A percentile compares a stretch with the other conserved stretches of the same genome.
These are phyloP conservation scores for Sciurus vulgaris DNA, from an alignment of 2,797 vertebrate genomes.

Conservation along the genomic window DNA sequence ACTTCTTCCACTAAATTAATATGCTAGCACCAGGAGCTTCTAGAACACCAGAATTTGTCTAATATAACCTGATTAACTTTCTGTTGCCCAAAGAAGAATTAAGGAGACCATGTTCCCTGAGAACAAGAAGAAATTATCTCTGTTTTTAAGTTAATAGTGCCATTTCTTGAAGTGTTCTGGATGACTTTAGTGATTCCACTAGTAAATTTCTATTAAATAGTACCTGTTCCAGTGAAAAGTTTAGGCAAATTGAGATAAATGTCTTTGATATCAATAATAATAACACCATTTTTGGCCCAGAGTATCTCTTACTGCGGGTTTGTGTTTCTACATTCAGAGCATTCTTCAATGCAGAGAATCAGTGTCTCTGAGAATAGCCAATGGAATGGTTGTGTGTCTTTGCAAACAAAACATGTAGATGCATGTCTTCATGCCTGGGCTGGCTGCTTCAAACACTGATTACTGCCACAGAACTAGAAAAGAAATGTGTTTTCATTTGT, in stretches of 20 bases:
- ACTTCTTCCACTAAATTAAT: slow-evolving; percentile 32
- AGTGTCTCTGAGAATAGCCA: slow-evolving; percentile 45
- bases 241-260: slow-evolving; percentile 20
- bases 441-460: slow-evolving; percentile 62
- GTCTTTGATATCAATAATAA: slow-evolving; percentile 18
- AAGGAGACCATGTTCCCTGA: slow-evolving; percentile 4
- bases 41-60: slow-evolving; percentile 45
- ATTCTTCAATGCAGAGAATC: slow-evolving; percentile 21
- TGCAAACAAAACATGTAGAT: slow-evolving; percentile 71
- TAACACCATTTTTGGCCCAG: slow-evolving; percentile 5
- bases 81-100: not conserved
- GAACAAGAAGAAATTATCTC: not conserved
- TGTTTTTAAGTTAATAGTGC: not conserved
- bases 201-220: slow-evolving; percentile 17
- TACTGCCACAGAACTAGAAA: slow-evolving; percentile 63
- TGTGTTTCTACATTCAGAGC: not conserved
- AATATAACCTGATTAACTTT: not conserved
- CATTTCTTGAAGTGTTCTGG: slow-evolving; percentile 28
- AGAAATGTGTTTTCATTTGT: slow-evolving; percentile 58
- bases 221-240: slow-evolving; percentile 51
- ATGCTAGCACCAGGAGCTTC: not conserved
- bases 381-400: slow-evolving; percentile 32
- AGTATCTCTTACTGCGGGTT: not conserved
- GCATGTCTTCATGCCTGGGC: slow-evolving; percentile 70
- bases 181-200: slow-evolving; percentile 6